These are phyloP conservation scores for Eurytoma adleriae DNA, from an alignment of 2,888 invertebrate genomes.

Conservation along the genomic window DNA sequence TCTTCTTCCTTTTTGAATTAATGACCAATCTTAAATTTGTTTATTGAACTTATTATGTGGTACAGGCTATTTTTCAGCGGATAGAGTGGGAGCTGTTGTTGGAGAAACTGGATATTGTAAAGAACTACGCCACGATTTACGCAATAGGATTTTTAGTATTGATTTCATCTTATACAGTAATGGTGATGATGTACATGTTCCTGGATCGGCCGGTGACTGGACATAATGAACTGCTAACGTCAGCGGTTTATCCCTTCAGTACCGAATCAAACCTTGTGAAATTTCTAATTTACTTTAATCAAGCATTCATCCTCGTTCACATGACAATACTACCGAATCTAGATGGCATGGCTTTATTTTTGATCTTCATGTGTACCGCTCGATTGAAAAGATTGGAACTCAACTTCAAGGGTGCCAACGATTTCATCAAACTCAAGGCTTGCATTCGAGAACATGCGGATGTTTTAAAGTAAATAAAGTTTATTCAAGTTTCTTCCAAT, in stretches of 20 bases:
- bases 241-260: conserved; percentile 1
- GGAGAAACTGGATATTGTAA: neutral
- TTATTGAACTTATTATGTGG: neutral
- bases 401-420: neutral
- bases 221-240: neutral
- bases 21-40: no score
- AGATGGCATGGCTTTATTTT: neutral
- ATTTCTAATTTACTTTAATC: neutral
- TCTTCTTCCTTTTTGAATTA: neutral
- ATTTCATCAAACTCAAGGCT: neutral
- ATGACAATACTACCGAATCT: neutral
- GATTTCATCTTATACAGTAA: neutral
- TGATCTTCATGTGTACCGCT: neutral
- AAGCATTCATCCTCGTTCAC: neutral
- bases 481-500: neutral
- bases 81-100: neutral
- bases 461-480: neutral
- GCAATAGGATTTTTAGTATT: neutral
- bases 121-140: neutral
- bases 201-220: neutral
- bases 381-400: neutral
- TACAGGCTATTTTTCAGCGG: neutral
- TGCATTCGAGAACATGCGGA: conserved; percentile 5
- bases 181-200: neutral
- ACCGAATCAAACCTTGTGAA: neutral